Conservation (phyloP, 2,113 vertebrate species). For the Seriola quinqueradiata region DNA sequence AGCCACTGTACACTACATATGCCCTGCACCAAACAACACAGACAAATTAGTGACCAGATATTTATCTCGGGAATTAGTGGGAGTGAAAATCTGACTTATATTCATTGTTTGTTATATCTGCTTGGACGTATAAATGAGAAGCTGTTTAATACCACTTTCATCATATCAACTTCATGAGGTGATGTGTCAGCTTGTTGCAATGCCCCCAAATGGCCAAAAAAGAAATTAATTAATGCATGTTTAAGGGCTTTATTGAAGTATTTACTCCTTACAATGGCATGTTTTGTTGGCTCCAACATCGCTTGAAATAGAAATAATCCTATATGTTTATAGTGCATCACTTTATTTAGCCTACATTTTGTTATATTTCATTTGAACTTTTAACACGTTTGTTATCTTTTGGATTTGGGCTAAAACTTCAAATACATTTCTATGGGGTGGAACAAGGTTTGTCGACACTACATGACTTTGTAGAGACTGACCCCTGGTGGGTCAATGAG, state of each 20-base stretch:
- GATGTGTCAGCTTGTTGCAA: no score
- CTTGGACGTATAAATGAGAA: not conserved
- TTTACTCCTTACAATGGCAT: not conserved
- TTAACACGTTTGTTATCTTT: no score
- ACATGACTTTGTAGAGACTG: constrained; percentile 47
- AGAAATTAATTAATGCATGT: not conserved
- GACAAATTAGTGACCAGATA: no score
- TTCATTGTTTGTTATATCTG: no score
- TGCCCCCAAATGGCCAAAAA: no score
- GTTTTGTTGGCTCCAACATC: not conserved
- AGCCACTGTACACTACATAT: no score
- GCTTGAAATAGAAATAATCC: no score
- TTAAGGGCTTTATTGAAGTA: not conserved
- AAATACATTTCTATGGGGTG: not conserved
- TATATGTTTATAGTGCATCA: no score
- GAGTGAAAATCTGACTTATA: not conserved
- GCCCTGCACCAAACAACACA: no score
- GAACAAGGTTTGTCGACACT: not conserved
- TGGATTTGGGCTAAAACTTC: not conserved
- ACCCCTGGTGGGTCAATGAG: constrained; percentile 33
- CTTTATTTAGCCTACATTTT: not conserved
- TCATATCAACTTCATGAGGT: not conserved
- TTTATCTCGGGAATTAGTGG: no score
- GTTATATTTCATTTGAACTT: not conserved
- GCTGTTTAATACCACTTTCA: not conserved